Base-by-base conservation (phyloP, 2,113 vertebrate species). In the Coreoperca whiteheadi region DNA sequence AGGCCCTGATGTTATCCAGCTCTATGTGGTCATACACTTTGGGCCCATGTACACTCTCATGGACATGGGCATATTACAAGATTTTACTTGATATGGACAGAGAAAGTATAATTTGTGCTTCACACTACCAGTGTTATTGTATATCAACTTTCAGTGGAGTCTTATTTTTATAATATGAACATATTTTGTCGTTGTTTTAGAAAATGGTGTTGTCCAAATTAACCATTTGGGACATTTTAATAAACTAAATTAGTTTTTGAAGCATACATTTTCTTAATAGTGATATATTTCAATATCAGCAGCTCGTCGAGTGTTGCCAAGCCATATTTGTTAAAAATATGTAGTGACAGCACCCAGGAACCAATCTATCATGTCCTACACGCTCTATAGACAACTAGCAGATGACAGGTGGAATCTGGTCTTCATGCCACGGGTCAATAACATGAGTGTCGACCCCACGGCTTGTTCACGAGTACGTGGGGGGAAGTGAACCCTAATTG, bases 401-500 rank as follows among this genome's bases (percentile, higher is more conserved):
- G 72, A 56, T 74, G 83, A 88, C 61, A 63, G 79, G 76, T 65
- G 48, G 66, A 64, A 57, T 66, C 80, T 78, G 46, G 74, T 83
- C 64, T 43, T 74, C 15, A 37, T 54, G 67, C 56, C 70, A 39
- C 15, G 1, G 50, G 56, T 78, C 84, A 28, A 30, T 63, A 48
- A 20, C n/a, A 74, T 39, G 34, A 73, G 66, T 43, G 74, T 83
- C 14, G 16, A 79, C 79, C 88, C 70, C 73, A 4, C 3, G 7
- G 46, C 79, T 84, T 70, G 71, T 87, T 90, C 81, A 46, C 66
- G 60, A 78, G 69, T 87, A 84, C 4, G 4, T 20, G 56, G 77
- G 39, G 82, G 90, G 88, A 89, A 85, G 87, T 84, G 76, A 76
- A 60, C 39, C 65, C 87, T 92, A 93, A 94, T 92, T 91, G 91